These are phyloP conservation scores for Neodiprion fabricii DNA, from an alignment of 1,140 invertebrate genomes.

Conservation along the genomic window DNA sequence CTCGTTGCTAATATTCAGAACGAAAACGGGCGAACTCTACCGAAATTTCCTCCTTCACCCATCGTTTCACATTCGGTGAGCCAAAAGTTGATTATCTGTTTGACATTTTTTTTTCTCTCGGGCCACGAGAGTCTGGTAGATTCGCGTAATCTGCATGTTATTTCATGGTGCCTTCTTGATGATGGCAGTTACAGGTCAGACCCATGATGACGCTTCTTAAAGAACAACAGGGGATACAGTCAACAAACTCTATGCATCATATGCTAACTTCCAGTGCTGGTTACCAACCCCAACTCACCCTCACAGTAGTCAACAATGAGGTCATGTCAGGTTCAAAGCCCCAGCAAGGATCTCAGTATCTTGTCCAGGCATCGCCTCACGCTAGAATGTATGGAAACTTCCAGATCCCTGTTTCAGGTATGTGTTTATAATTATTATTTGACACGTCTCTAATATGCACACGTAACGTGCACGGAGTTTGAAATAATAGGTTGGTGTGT, in stretches of 20 bases:
- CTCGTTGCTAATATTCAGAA: slow-evolving; percentile 49
- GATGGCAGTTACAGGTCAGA: slow-evolving; percentile 56
- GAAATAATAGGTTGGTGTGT: too few species aligned
- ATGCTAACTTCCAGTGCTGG: slow-evolving; percentile 47
- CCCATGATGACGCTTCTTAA: slow-evolving; percentile 58
- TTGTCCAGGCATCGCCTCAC: slow-evolving; percentile 46
- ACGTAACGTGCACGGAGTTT: background rate
- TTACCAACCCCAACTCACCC: slow-evolving; percentile 53
- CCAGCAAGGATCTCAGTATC: slow-evolving; percentile 53
- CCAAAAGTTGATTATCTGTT: slow-evolving; percentile 10
- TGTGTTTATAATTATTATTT: slow-evolving; percentile 19
- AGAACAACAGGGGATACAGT: slow-evolving; percentile 56
- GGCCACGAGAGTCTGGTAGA: slow-evolving; percentile 23
- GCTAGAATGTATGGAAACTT: slow-evolving; percentile 54
- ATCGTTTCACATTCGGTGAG: slow-evolving; percentile 55
- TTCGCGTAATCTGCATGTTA: slow-evolving; percentile 18
- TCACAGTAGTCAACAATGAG: slow-evolving; percentile 57
- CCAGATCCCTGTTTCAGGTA: slow-evolving; percentile 59
- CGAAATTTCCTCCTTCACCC: slow-evolving; percentile 54
- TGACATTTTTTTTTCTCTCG: background rate
- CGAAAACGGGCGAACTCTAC: slow-evolving; percentile 51
- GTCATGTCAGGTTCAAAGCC: slow-evolving; percentile 54
- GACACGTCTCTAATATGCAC: background rate
- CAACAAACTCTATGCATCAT: slow-evolving; percentile 53
- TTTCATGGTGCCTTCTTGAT: slow-evolving; percentile 19